Base-by-base conservation (phyloP, 2,888 invertebrate species). In the Nycteola revayana region DNA sequence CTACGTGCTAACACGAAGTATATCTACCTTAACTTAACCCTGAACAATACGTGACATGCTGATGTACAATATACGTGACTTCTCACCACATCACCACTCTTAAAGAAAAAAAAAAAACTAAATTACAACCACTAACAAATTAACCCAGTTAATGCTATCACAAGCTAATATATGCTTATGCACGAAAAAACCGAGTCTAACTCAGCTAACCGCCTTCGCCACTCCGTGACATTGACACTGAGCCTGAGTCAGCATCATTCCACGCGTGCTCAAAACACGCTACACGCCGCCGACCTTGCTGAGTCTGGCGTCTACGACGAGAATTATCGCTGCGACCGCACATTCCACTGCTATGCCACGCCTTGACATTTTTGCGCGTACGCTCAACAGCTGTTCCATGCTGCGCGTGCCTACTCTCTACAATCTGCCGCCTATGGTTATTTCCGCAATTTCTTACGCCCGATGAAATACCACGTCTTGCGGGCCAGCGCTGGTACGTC, bases 141-240 rank as follows among this genome's bases (percentile, higher is more conserved):
- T 18, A 5, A 18, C 18, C 18, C 18, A 18, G 6, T 18, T 18
- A 18, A 18, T 18, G 18, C 18, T 18, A 18, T 18, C 18, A 18
- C 18, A 18, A 3, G 6, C 6, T 5, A 18, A 18, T 3, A 18
- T 6, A 5, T 18, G 18, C 3, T 18, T 18, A 18, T 3, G 18
- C n/a, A 10, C 9, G 22, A 32, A 32, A 4, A 22, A 25, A 35
- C 32, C 6, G 25, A 32, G 11, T 22, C 21, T 14, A 21, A 21
- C 26, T 11, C 26, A 32, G 25, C 14, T n/a, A 26, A 3, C 4
- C 6, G 3, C 18, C 3, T 18, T 18, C 18, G 18, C 18, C 18
- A 6, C 6, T 5, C 3, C 3, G 6, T 18, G 18, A 18, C 6
- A 18, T 9, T 26, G 21, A 32, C n/a, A n/a, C n/a, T n/a, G 3